Conservation (phyloP, 2,797 vertebrate genomes). For the Sebastes nivosus region DNA sequence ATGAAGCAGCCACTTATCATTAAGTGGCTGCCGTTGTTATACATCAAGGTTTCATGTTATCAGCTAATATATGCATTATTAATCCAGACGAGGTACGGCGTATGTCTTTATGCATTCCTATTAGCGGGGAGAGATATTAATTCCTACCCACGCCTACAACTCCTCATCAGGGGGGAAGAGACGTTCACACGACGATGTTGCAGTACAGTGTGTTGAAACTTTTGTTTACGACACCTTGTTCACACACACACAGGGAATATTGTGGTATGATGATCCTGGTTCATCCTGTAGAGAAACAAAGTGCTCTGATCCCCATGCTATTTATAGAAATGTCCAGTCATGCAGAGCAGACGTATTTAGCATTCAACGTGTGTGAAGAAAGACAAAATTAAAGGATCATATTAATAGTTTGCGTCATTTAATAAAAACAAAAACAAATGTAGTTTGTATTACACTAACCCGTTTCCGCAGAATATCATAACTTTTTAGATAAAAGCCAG, state of each 20-base stretch:
- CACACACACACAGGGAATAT: background rate
- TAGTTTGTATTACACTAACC: background rate
- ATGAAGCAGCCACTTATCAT: slow-evolving; percentile 77
- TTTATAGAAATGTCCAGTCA: background rate
- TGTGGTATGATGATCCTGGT: background rate
- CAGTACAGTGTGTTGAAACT: background rate
- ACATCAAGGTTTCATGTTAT: slow-evolving; percentile 74
- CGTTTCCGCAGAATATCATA: background rate
- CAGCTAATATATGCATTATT: slow-evolving; percentile 77
- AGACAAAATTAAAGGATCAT: background rate
- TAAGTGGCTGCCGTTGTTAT: slow-evolving; percentile 65
- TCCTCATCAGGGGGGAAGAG: slow-evolving; percentile 4
- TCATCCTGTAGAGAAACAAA: background rate
- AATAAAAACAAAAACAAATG: too few relatives aligned
- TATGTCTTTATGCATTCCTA: slow-evolving; percentile 56
- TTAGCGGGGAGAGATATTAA: slow-evolving; percentile 37
- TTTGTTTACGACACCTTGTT: background rate
- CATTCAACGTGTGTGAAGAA: background rate
- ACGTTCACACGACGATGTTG: background rate
- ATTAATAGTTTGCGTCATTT: too few relatives aligned
- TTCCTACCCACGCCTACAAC: slow-evolving; percentile 11
- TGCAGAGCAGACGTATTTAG: background rate
- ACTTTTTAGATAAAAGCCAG: too few relatives aligned
- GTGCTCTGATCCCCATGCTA: background rate
- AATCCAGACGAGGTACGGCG: slow-evolving; percentile 54